A percentile compares a stretch with the other conserved stretches of the same genome.
Evolutionary conservation across 2,797 vertebrate genomes (phyloP).

Genomic region (Rhodeus uyekii): DNA sequence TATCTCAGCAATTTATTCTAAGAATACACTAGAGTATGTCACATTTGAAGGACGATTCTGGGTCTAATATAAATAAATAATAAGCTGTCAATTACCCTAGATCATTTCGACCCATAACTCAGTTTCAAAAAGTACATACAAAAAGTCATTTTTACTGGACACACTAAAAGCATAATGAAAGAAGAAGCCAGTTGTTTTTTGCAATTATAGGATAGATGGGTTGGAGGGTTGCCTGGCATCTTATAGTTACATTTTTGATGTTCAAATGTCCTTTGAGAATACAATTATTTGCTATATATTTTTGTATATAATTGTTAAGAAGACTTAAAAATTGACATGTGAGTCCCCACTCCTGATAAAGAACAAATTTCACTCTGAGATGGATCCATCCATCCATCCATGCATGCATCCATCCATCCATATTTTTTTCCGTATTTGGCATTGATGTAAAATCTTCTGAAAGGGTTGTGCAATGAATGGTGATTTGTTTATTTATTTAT

Average conservation of each 20-base stretch:
- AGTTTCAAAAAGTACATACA: background rate
- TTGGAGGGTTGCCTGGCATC: background rate
- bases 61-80: background rate
- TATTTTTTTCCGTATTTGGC: background rate
- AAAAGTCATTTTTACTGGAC: background rate
- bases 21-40: background rate
- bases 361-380: background rate
- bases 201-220: constrained; percentile 12
- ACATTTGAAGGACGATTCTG: background rate
- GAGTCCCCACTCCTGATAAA: background rate
- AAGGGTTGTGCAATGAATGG: background rate
- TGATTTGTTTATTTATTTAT: no score
- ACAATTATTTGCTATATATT: no score
- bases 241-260: background rate
- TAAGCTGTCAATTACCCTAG: background rate
- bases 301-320: no score
- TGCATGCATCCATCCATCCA: no score
- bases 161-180: background rate
- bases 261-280: no score
- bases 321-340: background rate
- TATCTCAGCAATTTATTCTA: background rate
- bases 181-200: background rate
- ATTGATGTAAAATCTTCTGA: background rate
- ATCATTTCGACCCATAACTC: background rate
- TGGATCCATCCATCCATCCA: no score